Percentiles rank a stretch among this genome's conserved stretches.
Evolutionary conservation across 2,113 vertebrate species (phyloP).

Genomic region (Trochalopteron elliotii): DNA sequence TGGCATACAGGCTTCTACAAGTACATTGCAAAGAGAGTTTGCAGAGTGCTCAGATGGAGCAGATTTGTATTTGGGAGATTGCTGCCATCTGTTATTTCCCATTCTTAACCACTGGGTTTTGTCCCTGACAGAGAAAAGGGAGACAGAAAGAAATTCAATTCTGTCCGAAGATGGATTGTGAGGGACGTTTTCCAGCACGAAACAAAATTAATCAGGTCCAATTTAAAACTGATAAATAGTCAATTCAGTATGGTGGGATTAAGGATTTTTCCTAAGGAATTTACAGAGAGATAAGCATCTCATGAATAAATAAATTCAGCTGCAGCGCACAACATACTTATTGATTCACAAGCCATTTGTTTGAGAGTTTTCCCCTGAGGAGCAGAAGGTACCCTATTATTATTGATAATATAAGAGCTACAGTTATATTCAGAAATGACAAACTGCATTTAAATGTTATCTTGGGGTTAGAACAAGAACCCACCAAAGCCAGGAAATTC

Average conservation of each 20-base stretch:
- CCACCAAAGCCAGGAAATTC: slow-evolving; percentile 56
- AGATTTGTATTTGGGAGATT: slow-evolving; percentile 37
- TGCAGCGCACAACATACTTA: slow-evolving; percentile 66
- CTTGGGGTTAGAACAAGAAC: slow-evolving; percentile 59
- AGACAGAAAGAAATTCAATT: slow-evolving; percentile 38
- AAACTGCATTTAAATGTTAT: slow-evolving; percentile 66
- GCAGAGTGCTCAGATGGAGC: neutral
- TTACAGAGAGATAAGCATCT: slow-evolving; percentile 73
- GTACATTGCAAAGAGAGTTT: slow-evolving; percentile 24
- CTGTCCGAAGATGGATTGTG: neutral
- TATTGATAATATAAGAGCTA: slow-evolving; percentile 74
- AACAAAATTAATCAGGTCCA: slow-evolving; percentile 74
- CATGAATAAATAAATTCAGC: slow-evolving; percentile 80
- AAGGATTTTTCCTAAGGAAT: slow-evolving; percentile 75
- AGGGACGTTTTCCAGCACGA: slow-evolving; percentile 25
- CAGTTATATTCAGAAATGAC: slow-evolving; percentile 65
- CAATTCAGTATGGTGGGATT: slow-evolving; percentile 71
- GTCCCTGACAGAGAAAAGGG: slow-evolving; percentile 19
- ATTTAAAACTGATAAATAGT: slow-evolving; percentile 79
- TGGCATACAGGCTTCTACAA: slow-evolving; percentile 15
- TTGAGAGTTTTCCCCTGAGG: slow-evolving; percentile 73
- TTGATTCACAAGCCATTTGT: slow-evolving; percentile 78
- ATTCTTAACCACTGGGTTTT: slow-evolving; percentile 35
- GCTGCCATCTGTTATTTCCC: slow-evolving; percentile 47
- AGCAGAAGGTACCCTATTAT: slow-evolving; percentile 70